Conservation (phyloP, 2,113 vertebrate species). For the Grammomys surdaster region DNA sequence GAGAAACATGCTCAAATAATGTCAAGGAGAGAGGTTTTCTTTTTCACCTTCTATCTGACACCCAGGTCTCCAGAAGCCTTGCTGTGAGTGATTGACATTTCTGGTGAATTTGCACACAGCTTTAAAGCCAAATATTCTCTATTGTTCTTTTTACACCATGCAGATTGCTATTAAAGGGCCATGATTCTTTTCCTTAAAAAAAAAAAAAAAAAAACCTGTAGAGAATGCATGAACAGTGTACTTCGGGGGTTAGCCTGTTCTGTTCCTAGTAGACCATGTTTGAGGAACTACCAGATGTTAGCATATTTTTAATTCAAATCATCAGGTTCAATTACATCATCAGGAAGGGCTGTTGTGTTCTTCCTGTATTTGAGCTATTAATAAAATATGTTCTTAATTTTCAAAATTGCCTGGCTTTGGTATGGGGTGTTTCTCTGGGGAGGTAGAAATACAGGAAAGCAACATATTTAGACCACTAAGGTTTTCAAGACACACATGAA, state of each 20-base stretch:
- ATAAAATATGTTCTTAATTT: conserved; percentile 82
- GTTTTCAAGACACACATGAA: conserved; percentile 64
- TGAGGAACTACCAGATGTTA: conserved; percentile 84
- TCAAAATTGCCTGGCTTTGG: conserved; percentile 79
- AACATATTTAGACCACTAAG: conserved; percentile 66
- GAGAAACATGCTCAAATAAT: not conserved
- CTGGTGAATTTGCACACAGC: not conserved
- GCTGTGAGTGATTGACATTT: not conserved
- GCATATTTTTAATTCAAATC: conserved; percentile 85
- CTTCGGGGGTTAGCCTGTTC: conserved; percentile 47
- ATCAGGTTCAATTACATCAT: conserved; percentile 83
- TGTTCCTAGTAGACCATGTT: conserved; percentile 66
- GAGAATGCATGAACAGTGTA: not conserved
- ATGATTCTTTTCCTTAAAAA: not conserved
- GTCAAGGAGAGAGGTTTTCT: conserved; percentile 30
- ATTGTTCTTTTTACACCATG: not conserved
- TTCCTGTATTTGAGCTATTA: conserved; percentile 84
- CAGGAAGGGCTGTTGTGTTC: conserved; percentile 82
- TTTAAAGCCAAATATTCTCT: not conserved
- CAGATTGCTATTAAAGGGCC: not conserved
- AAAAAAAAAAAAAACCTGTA: not conserved
- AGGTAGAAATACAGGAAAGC: conserved; percentile 67
- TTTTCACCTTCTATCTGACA: conserved; percentile 11
- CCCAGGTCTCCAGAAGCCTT: not conserved
- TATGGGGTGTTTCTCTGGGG: conserved; percentile 74